Conservation (phyloP, 2,113 vertebrate genomes). For the Ammodytes dubius region DNA sequence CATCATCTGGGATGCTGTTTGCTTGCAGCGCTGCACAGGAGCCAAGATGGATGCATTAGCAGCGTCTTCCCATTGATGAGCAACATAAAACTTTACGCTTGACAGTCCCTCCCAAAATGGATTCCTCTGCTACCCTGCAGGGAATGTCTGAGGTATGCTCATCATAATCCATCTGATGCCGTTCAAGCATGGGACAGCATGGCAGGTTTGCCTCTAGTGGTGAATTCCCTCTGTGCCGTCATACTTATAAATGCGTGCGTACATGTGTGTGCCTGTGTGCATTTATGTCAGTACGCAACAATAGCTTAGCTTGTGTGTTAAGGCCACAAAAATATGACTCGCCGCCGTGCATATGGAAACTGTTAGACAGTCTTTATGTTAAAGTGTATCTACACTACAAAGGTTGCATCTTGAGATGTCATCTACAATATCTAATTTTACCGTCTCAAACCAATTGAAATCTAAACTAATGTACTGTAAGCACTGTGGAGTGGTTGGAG, state of each 20-base stretch:
- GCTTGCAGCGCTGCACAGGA: slow-evolving; percentile 37
- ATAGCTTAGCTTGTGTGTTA: slow-evolving; percentile 4
- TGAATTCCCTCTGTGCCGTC: slow-evolving; percentile 37
- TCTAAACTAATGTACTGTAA: slow-evolving; percentile 21
- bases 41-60: slow-evolving; percentile 58
- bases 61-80: slow-evolving; percentile 61
- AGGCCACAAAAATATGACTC: slow-evolving; percentile 8
- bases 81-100: slow-evolving; percentile 69
- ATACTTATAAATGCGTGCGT: not conserved
- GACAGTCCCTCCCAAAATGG: slow-evolving; percentile 60
- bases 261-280: not conserved
- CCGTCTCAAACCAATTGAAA: slow-evolving; percentile 10
- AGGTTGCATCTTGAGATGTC: not conserved
- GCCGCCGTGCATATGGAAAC: not conserved
- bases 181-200: slow-evolving; percentile 54
- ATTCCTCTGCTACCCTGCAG: slow-evolving; percentile 70
- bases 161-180: slow-evolving; percentile 65
- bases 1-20: slow-evolving; percentile 41
- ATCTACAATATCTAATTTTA: slow-evolving; percentile 2
- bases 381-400: not conserved
- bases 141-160: slow-evolving; percentile 47
- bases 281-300: slow-evolving; percentile 6
- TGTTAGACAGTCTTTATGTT: slow-evolving; percentile 1
- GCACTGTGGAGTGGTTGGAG: slow-evolving; percentile 25
- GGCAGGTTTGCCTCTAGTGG: slow-evolving; percentile 59